Conservation (phyloP, 2,888 invertebrate species). For the Standfussiana lucernea region DNA sequence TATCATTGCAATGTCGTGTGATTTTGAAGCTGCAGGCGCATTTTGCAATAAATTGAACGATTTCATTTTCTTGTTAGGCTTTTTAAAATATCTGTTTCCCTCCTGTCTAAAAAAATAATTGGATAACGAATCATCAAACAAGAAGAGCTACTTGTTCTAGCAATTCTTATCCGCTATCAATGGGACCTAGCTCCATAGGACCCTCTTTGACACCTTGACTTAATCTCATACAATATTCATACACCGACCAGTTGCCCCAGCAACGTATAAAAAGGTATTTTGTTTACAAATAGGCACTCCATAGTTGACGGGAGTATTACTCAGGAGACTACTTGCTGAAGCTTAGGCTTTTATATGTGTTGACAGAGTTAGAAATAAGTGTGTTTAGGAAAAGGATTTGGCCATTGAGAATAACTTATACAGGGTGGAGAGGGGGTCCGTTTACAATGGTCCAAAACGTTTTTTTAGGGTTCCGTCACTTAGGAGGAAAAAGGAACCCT, state of each 20-base stretch:
- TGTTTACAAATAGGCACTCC: conserved; percentile 47
- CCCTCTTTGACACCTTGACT: conserved; percentile 60
- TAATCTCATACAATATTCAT: conserved; percentile 77
- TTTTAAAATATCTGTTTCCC: background rate
- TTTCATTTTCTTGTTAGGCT: background rate
- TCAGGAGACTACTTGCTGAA: conserved; percentile 21
- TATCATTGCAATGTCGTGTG: background rate
- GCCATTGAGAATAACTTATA: background rate
- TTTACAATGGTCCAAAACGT: background rate
- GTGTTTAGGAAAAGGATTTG: conserved; percentile 2
- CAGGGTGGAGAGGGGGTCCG: background rate
- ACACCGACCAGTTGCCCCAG: conserved; percentile 61
- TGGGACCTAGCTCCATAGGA: conserved; percentile 6
- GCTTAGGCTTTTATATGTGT: conserved; percentile 13
- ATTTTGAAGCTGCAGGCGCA: background rate
- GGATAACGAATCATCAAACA: background rate
- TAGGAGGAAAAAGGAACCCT: background rate
- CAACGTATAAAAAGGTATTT: conserved; percentile 44
- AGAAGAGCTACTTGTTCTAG: background rate
- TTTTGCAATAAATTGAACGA: background rate
- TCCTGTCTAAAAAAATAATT: background rate
- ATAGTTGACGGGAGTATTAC: conserved; percentile 37
- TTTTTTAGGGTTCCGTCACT: background rate
- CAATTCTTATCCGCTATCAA: conserved; percentile 5
- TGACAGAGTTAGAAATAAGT: background rate